Evolutionary conservation across 2,888 invertebrate species (phyloP).

Genomic region (Melieria crassipennis): DNA sequence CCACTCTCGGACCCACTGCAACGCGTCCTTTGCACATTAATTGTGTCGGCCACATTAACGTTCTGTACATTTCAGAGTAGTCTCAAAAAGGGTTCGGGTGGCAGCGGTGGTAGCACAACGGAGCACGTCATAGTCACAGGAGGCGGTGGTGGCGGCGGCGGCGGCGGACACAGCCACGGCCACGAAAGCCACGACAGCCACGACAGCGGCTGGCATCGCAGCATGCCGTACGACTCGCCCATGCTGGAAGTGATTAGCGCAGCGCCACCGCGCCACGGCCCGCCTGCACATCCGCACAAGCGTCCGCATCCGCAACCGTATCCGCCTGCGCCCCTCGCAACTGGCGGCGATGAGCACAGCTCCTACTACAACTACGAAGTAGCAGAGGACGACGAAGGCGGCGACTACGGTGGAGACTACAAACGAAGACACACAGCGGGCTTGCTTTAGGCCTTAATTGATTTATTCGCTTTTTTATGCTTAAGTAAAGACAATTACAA

Average conservation of each 20-base stretch:
- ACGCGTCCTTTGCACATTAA: background rate
- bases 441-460: constrained; percentile 45
- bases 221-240: constrained; percentile 50
- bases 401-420: constrained; percentile 23
- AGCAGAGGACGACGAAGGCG: constrained; percentile 11
- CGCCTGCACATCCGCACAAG: background rate
- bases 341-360: constrained; percentile 18
- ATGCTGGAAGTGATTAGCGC: constrained; percentile 14
- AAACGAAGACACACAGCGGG: constrained; percentile 37
- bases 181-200: constrained; percentile 48
- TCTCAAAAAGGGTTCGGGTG: constrained; percentile 70
- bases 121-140: constrained; percentile 69
- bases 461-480: background rate
- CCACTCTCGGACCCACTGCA: too few species aligned
- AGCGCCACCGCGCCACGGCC: background rate
- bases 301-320: background rate
- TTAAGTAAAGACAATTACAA: too few species aligned
- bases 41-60: constrained; percentile 1
- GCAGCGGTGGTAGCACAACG: constrained; percentile 61
- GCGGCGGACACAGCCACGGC: constrained; percentile 52
- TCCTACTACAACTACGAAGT: constrained; percentile 22
- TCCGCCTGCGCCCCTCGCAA: constrained; percentile 4
- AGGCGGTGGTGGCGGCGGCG: constrained; percentile 45
- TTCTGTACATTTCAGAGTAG: constrained; percentile 66
- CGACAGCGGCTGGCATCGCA: constrained; percentile 66